Evolutionary conservation across 2,888 invertebrate species (phyloP), one percentile per base, ranked within the genome.

Genomic region (Adelognathus sp.): DNA sequence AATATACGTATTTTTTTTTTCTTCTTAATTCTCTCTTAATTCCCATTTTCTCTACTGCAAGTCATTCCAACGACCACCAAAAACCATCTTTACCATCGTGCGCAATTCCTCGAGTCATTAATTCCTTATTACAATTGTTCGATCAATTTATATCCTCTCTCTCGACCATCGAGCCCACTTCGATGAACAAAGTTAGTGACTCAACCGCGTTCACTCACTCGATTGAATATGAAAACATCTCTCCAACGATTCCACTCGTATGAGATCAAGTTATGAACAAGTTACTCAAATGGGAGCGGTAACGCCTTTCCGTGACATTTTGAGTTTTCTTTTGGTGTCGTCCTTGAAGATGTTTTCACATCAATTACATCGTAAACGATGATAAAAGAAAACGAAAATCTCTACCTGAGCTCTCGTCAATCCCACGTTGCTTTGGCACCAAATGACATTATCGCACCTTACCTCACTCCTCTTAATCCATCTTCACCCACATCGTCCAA

Each of bases 401-500:
- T 77, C 66, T 75, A 79, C 58, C 73, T 73, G 78, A 81, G 77
- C 70, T 80, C 77, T 56, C 44, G 64, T 81, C 82, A 79, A 82
- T 83, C 83, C 83, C 80, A 78, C 71, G 56, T 80, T 78, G 71
- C 80, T 46, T 78, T 69, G 60, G 72, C 76, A 77, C 76, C 76
- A 67, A 50, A 33, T 24, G n/a, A 60, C 21, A 18, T 31, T 3
- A 61, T 44, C 61, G 16, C n/a, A 39, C 39, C 27, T 27, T 4
- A 27, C 11, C 46, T 29, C 7, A 7, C 4, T 4, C 7, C 24
- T n/a, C 16, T 14, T 24, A 14, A n/a, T 18, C n/a, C n/a, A n/a
- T 58, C 56, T 27, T 24, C n/a, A 24, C 24, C 14, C 50, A n/a
- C 16, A 33, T 16, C 9, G 0, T 2, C 27, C 4, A 73, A 33